phyloP scores from a whole-genome alignment of 2,113 vertebrate genomes.

The Limanda limanda region DNA sequence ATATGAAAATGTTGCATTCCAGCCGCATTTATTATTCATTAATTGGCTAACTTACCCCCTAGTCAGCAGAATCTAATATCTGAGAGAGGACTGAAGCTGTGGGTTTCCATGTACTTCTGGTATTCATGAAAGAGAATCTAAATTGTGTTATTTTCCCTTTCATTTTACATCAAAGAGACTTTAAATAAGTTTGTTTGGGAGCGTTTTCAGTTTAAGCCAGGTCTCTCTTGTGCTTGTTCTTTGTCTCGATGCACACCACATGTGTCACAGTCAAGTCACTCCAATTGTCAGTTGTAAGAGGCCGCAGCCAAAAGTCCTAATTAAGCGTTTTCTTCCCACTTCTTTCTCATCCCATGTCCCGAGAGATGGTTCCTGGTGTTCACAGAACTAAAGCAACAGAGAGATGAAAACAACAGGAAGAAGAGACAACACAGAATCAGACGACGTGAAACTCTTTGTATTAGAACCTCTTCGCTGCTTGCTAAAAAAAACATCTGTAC shows the following conservation, averaged over 20 bases:
- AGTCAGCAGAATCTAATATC: conserved; percentile 82
- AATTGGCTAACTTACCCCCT: conserved; percentile 73
- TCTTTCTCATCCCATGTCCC: conserved; percentile 54
- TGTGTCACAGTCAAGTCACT: conserved; percentile 51
- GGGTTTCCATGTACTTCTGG: conserved; percentile 53
- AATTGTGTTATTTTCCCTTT: conserved; percentile 60
- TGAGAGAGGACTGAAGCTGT: conserved; percentile 45
- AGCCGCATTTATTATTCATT: conserved; percentile 81
- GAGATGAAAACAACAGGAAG: conserved; percentile 8
- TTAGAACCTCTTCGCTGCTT: conserved; percentile 20
- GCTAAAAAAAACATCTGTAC: background rate
- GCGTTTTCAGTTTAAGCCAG: conserved; percentile 8
- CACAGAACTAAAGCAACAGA: conserved; percentile 51
- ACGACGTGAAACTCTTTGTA: conserved; percentile 12
- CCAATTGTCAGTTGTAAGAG: conserved; percentile 40
- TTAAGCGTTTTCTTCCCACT: conserved; percentile 49
- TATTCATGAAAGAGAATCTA: conserved; percentile 69
- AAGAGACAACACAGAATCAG: conserved; percentile 57
- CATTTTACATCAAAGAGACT: conserved; percentile 66
- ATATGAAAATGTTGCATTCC: conserved; percentile 75
- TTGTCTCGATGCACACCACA: conserved; percentile 12
- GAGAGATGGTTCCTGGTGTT: conserved; percentile 53
- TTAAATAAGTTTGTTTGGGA: conserved; percentile 58
- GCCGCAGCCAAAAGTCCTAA: conserved; percentile 63
- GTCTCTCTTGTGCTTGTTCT: conserved; percentile 9